Evolutionary conservation across 2,113 vertebrate genomes (phyloP), one percentile per base, ranked within the genome.

Genomic region (Silurus glanis): DNA sequence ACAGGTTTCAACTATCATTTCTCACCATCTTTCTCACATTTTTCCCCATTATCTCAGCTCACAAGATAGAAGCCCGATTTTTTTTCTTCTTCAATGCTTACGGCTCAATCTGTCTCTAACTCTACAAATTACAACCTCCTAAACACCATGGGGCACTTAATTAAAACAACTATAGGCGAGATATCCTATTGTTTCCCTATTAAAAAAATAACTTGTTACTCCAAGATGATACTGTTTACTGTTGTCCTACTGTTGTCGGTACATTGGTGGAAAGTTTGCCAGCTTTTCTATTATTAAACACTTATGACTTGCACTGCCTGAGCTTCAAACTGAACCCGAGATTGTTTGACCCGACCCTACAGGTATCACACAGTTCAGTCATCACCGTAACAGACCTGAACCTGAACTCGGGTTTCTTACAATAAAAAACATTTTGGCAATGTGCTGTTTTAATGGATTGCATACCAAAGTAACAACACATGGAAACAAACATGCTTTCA

Each of bases 91-190:
- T 61, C 80, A 75, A 75, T 69, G 14, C 69, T 83, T 87, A 87
- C 85, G 76, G 85, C 85, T 87, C 85, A 87, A 83, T 87, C 69
- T 83, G 85, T 83, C 85, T 83, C 69, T 25, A 78, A 53, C 80
- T 76, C 71, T 76, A 47, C 56, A 74, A 83, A 83, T 87, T 83
- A 67, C 85, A 76, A 10, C n/a, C 51, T 51, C 58, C 69, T 55
- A 76, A 80, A 83, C 85, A 62, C 80, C 71, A 83, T 6, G 21
- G 37, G 55, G 49, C 80, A 19, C 69, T 76, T 82, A 23, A 82
- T 81, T 49, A 75, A 59, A 17, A 4, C 6, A 28, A 12, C 59
- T 85, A 78, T 8, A 56, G 51, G 55, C 0, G 51, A 56, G 0
- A 2, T 25, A 37, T 58, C 53, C 6, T 58, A 28, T 78, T 3